Evolutionary conservation across 2,113 vertebrate species (phyloP), one percentile per base, ranked within the genome.

Genomic region (Kryptolebias marmoratus): DNA sequence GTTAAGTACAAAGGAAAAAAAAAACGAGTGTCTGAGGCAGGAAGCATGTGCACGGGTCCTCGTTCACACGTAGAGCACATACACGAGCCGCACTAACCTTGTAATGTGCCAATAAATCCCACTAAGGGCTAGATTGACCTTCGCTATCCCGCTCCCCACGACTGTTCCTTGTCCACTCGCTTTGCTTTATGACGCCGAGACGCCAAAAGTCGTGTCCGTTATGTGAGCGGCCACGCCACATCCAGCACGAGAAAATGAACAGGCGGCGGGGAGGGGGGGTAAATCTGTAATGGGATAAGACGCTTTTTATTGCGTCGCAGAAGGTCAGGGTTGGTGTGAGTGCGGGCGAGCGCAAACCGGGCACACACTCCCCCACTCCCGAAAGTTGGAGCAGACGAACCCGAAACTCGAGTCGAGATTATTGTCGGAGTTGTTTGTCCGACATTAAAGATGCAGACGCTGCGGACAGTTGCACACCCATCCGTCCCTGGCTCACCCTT

Each of bases 31-130:
- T 42, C 39, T 42, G 58, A 28, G 55, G 80, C 57, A 31, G 14
- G 15, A 44, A 32, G 45, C 57, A 36, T 47, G 65, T 62, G 27
- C 71, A 59, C 11, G 1, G 9, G 11, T 14, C 11, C 7, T 12
- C 67, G 16, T 66, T 36, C 62, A 42, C 55, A 42, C 50, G 53
- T 54, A 67, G 47, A 61, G 22, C 48, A 50, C 65, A 64, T 56
- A 48, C 53, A 44, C 2, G 7, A 57, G 57, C 18, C 16, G 47
- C 30, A 58, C 65, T 64, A 59, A 75, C 66, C 68, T 71, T 77
- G 80, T 81, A 88, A 87, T 85, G 81, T 77, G 75, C 49, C 81
- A 66, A 85, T 92, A 86, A 90, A 89, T 92, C 89, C 85, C 60
- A 80, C 56, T 49, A 78, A 85, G 61, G 73, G 82, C 73, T 18